These are phyloP conservation scores for Alectoris magna DNA, from an alignment of 2,797 vertebrate species.

Conservation along the genomic window DNA sequence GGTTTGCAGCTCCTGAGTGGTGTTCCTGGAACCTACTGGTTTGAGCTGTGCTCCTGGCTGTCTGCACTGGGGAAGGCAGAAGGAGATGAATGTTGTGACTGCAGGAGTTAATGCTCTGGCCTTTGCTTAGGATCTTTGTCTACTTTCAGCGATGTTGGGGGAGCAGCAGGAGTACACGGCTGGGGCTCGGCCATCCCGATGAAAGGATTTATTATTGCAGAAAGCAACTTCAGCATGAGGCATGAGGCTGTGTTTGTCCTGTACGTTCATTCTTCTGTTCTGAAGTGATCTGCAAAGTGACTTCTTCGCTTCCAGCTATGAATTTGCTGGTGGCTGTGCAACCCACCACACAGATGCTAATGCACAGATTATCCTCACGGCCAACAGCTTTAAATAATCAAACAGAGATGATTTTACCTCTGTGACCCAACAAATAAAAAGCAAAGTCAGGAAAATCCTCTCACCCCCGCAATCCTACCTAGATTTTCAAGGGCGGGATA, in stretches of 20 bases:
- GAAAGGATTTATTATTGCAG: background rate
- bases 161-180: rapidly evolving
- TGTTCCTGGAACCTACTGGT: background rate
- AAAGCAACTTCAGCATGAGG: background rate
- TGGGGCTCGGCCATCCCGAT: background rate
- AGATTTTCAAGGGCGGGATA: constrained; percentile 33
- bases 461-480: background rate
- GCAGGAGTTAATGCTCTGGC: background rate
- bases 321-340: background rate
- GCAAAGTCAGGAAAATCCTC: constrained; percentile 29
- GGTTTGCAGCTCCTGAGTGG: background rate
- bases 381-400: constrained; percentile 69
- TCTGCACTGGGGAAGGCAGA: background rate
- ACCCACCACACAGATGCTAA: constrained; percentile 51
- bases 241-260: background rate
- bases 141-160: rapidly evolving
- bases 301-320: constrained; percentile 5
- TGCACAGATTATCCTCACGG: constrained; percentile 51
- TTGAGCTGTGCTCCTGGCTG: background rate
- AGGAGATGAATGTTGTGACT: background rate
- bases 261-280: background rate
- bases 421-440: constrained; percentile 52
- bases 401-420: constrained; percentile 65
- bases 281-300: background rate
- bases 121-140: background rate